Base-by-base conservation (phyloP, 2,797 vertebrate genomes). In the Salarias fasciatus region DNA sequence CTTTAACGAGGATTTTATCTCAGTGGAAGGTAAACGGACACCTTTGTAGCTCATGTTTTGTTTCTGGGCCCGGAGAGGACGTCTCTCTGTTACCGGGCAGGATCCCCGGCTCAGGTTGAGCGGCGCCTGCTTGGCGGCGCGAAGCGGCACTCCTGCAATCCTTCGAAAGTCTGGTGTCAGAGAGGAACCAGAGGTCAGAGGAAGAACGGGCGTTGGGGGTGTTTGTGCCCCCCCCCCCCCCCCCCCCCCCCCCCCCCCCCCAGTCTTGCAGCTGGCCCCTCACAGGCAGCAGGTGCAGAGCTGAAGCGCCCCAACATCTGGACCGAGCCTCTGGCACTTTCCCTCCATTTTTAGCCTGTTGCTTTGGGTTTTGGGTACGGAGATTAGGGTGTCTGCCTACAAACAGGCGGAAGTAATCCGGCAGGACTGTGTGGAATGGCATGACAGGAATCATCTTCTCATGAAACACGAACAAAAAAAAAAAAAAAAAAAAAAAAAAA, bases 241-340 rank as follows among this genome's bases (percentile, higher is more conserved):
- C 37, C 31, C 15, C 29, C 51, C 37, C 52, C 37, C 44, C 61
- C 63, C 52, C 37, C 44, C 61, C 63, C 15, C 29, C 51, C 37
- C 31, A 51, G 24, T 45, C 54, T 83, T 60, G 64, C 85, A 80
- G 76, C 83, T 84, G 79, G 62, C 71, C 71, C 71, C 35, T 47
- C 52, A n/a, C 69, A 65, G 64, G 65, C 69, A 90, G 88, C 91
- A 92, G 91, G 91, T 93, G 91, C 86, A 76, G 66, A 65, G 45
- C 71, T 78, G 57, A 84, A 63, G 59, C 74, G 79, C 60, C 58
- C 51, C 59, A 75, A 89, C 90, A 91, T 92, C 90, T 92, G 89
- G 91, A 75, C 79, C 66, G 53, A 77, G 37, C 64, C 53, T 79
- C 75, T 80, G 77, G 77, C 72, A 69, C 51, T 56, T 29, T 45